These are phyloP conservation scores for Lepisosteus osseus DNA, from an alignment of 2,113 vertebrate genomes.

Conservation along the genomic window DNA sequence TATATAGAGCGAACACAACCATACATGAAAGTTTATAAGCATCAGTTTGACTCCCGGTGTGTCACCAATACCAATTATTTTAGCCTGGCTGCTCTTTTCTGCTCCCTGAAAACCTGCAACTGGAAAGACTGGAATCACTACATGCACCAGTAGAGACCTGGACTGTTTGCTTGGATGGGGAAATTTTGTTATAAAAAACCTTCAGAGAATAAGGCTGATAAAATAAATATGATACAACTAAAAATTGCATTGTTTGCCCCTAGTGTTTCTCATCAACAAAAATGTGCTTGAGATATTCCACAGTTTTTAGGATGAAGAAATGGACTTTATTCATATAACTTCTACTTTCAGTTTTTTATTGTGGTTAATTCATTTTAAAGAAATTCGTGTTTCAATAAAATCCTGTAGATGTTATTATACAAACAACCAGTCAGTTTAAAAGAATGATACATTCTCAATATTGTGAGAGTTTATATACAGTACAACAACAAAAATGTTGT, in stretches of 20 bases:
- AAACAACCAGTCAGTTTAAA: no score
- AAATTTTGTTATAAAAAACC: constrained; percentile 54
- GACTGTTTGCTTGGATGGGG: constrained; percentile 44
- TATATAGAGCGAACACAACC: constrained; percentile 62
- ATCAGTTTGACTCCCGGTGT: constrained; percentile 68
- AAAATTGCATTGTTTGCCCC: constrained; percentile 59
- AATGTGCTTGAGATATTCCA: constrained; percentile 7
- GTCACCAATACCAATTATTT: constrained; percentile 72
- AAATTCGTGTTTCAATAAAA: no score
- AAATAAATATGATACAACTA: constrained; percentile 67
- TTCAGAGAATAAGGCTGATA: constrained; percentile 57
- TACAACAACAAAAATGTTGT: no score
- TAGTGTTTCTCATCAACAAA: constrained; percentile 55
- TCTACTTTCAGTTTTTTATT: no score
- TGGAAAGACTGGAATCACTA: constrained; percentile 62
- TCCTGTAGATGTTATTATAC: no score
- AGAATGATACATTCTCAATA: no score
- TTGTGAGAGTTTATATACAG: no score
- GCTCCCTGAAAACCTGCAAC: constrained; percentile 46
- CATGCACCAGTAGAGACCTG: constrained; percentile 63
- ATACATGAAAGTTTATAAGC: constrained; percentile 64
- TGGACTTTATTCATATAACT: no score
- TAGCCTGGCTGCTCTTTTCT: constrained; percentile 50
- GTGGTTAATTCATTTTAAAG: no score
- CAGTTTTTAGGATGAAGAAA: no score